These are phyloP conservation scores for Sebastes nivosus DNA, from an alignment of 2,797 vertebrate species.

Conservation along the genomic window DNA sequence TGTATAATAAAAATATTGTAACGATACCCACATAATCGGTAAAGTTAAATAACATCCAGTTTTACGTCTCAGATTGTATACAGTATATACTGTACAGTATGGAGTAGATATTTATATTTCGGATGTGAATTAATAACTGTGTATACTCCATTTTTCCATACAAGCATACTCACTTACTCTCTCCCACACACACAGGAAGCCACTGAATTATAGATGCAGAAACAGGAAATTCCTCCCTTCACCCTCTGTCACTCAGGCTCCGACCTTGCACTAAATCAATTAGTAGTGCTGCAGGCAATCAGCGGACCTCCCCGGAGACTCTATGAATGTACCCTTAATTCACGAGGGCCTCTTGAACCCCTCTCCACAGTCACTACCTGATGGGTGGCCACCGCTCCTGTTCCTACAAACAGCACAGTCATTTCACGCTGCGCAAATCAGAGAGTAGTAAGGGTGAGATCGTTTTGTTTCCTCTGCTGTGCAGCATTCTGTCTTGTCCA, in stretches of 20 bases:
- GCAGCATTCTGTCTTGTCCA: constrained; percentile 38
- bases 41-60: neutral
- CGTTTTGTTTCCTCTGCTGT: constrained; percentile 31
- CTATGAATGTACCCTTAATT: constrained; percentile 66
- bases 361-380: constrained; percentile 50
- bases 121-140: constrained; percentile 27
- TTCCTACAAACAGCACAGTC: constrained; percentile 38
- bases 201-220: constrained; percentile 85
- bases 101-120: neutral
- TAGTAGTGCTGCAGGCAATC: constrained; percentile 79
- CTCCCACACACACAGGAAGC: constrained; percentile 65
- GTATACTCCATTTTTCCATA: constrained; percentile 21
- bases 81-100: neutral
- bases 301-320: constrained; percentile 63
- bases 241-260: constrained; percentile 77
- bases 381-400: constrained; percentile 65
- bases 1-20: neutral
- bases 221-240: constrained; percentile 84
- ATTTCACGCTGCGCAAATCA: constrained; percentile 65
- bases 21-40: neutral
- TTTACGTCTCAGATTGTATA: neutral
- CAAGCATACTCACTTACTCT: neutral
- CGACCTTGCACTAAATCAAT: constrained; percentile 86
- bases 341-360: constrained; percentile 58
- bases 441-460: constrained; percentile 40